Evolutionary conservation across 2,888 invertebrate species (phyloP).

Genomic region (Drosophila greeni): DNA sequence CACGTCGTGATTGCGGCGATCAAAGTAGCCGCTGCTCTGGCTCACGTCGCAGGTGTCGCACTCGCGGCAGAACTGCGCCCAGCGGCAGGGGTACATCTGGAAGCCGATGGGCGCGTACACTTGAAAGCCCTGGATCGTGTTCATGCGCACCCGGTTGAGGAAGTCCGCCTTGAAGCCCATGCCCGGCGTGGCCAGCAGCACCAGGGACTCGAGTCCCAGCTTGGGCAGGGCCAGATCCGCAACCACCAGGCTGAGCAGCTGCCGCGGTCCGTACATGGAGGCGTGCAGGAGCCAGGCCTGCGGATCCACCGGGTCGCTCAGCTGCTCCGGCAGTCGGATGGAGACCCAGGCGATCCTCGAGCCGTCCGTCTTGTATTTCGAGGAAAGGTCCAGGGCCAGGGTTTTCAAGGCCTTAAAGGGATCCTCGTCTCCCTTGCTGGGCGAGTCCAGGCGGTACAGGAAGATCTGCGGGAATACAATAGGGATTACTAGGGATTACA

Average conservation of each 20-base stretch:
- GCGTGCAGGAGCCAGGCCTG: conserved; percentile 75
- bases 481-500: conserved; percentile 2
- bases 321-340: conserved; percentile 81
- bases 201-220: conserved; percentile 85
- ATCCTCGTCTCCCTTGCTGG: conserved; percentile 83
- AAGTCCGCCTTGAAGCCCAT: conserved; percentile 89
- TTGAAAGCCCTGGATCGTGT: conserved; percentile 92
- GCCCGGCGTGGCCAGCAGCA: conserved; percentile 84
- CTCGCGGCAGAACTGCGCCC: conserved; percentile 82
- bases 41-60: conserved; percentile 83
- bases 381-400: conserved; percentile 82
- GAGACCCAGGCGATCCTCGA: conserved; percentile 86
- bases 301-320: conserved; percentile 56
- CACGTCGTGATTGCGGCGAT: conserved; percentile 85
- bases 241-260: conserved; percentile 80
- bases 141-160: conserved; percentile 96
- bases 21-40: conserved; percentile 89
- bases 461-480: conserved; percentile 80
- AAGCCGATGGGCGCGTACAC: conserved; percentile 96
- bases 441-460: conserved; percentile 82
- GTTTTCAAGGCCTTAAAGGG: conserved; percentile 83
- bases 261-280: conserved; percentile 77
- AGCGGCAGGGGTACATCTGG: conserved; percentile 85
- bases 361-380: conserved; percentile 84
- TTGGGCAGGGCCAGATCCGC: conserved; percentile 85